phyloP scores from a whole-genome alignment of 2,797 vertebrate genomes.

The Aplochiton taeniatus region DNA sequence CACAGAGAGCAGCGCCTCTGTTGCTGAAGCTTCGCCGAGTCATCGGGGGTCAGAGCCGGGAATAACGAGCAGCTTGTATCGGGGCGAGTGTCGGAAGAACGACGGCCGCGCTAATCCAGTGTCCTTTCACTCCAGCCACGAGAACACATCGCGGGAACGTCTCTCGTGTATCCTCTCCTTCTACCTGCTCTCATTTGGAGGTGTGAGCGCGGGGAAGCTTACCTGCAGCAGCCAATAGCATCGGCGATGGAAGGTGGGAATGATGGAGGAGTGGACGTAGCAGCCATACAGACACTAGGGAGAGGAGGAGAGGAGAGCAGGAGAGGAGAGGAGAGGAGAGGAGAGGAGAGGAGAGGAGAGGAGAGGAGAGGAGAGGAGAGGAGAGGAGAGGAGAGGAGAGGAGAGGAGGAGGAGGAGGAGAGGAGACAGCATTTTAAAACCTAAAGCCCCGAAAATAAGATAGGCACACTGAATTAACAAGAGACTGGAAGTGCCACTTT shows the following conservation, averaged over 20 bases:
- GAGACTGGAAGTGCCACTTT: too few species aligned
- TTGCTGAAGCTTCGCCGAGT: constrained; percentile 40
- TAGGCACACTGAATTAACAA: too few species aligned
- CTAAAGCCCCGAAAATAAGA: too few species aligned
- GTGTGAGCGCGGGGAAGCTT: constrained; percentile 67
- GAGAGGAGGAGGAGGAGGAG: constrained; percentile 19
- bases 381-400: neutral
- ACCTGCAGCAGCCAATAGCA: constrained; percentile 99
- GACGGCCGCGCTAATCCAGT: too few species aligned
- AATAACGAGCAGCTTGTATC: constrained; percentile 17
- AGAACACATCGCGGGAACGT: too few species aligned
- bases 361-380: constrained; percentile 11
- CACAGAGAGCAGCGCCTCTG: constrained; percentile 36
- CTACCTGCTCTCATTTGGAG: neutral
- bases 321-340: neutral
- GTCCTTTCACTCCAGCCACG: too few species aligned
- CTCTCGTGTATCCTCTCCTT: too few species aligned
- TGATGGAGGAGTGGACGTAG: constrained; percentile 99
- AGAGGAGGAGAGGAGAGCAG: constrained; percentile 49
- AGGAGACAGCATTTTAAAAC: neutral
- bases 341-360: constrained; percentile 10
- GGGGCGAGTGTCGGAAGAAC: too few species aligned
- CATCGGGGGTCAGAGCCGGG: constrained; percentile 33
- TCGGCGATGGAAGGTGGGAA: constrained; percentile 98
- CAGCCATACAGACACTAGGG: constrained; percentile 96